Base-by-base conservation (phyloP, 2,797 vertebrate species). In the Acridotheres tristis region DNA sequence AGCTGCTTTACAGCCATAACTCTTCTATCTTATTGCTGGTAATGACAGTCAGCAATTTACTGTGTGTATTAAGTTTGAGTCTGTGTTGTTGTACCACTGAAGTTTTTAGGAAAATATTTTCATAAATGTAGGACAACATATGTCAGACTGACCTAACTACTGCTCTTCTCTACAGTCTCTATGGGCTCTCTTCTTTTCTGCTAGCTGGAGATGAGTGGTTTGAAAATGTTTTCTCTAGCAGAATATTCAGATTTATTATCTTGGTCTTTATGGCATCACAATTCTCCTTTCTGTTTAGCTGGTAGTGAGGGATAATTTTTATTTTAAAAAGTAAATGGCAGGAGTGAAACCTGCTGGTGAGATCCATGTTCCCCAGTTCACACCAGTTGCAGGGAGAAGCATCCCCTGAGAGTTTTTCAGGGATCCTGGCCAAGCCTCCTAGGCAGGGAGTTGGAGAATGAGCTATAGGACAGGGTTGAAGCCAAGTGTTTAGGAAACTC, bases 91-190 rank as follows among this genome's bases (percentile, higher is more conserved):
- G n/a, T 72, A 26, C 34, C 75, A 61, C 38, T 84, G 73, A 90
- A 82, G 45, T 72, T 89, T 85, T 89, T 62, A 72, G 68, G 26
- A 77, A 95, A 88, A 88, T 74, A 83, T 85, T 96, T 94, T 65
- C 50, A 48, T 40, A 79, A 69, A 72, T 2, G 0, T 27, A 48
- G 55, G 63, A 76, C 58, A 58, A 43, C 40, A 62, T 69, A 69
- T 66, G 43, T 79, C 71, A 55, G 40, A 30, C 50, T 85, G 45
- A 80, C 65, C 75, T 88, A 80, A 54, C 85, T 74, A 11, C 47
- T 82, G 38, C 40, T 85, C n/a, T 84, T 65, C 27, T 32, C 48
- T 36, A 15, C 25, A 17, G 7, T 55, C 89, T 71, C 85, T 77
- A 1, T 71, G 27, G 65, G 12, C 57, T 74, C 13, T 82, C 58